Percentiles rank a stretch among this genome's conserved stretches.
phyloP scores from a whole-genome alignment of 1,140 invertebrate genomes.

The Drosophila carrolli region DNA sequence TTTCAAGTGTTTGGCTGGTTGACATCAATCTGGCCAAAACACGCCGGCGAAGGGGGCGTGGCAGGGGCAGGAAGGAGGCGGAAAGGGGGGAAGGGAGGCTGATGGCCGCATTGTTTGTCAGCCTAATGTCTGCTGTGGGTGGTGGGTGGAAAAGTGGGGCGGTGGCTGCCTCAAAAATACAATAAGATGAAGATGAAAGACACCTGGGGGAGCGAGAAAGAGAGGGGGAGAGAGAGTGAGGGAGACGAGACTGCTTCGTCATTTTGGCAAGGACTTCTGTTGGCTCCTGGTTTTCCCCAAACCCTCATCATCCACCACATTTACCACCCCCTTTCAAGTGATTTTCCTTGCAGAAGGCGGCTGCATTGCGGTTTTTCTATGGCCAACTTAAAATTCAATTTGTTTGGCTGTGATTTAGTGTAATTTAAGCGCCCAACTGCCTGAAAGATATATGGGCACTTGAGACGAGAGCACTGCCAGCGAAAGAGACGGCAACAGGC shows the following conservation, averaged over 20 bases:
- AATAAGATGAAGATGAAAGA: conserved; percentile 82
- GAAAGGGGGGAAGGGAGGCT: background rate
- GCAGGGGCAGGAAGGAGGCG: background rate
- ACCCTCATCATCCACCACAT: background rate
- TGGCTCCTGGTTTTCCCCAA: conserved; percentile 6
- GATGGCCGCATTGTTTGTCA: conserved; percentile 75
- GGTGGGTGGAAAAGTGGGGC: background rate
- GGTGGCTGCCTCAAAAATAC: conserved; percentile 60
- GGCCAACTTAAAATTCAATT: conserved; percentile 81
- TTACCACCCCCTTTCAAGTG: conserved; percentile 57
- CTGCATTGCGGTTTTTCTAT: conserved; percentile 73
- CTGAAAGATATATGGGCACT: conserved; percentile 74
- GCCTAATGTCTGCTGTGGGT: conserved; percentile 70
- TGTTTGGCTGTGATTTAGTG: conserved; percentile 81
- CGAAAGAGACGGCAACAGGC: conserved; percentile 6
- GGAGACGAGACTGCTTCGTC: conserved; percentile 58
- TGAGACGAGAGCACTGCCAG: conserved; percentile 32
- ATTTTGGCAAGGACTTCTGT: conserved; percentile 70
- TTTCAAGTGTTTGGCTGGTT: conserved; percentile 72
- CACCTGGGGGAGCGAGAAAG: conserved; percentile 49
- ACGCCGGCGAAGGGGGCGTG: conserved; percentile 25
- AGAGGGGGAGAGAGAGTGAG: background rate
- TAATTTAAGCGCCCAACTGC: conserved; percentile 78
- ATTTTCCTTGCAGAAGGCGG: conserved; percentile 67
- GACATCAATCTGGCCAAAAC: conserved; percentile 72